Conservation (phyloP, 2,888 invertebrate genomes). For the Anthophora plumipes region DNA sequence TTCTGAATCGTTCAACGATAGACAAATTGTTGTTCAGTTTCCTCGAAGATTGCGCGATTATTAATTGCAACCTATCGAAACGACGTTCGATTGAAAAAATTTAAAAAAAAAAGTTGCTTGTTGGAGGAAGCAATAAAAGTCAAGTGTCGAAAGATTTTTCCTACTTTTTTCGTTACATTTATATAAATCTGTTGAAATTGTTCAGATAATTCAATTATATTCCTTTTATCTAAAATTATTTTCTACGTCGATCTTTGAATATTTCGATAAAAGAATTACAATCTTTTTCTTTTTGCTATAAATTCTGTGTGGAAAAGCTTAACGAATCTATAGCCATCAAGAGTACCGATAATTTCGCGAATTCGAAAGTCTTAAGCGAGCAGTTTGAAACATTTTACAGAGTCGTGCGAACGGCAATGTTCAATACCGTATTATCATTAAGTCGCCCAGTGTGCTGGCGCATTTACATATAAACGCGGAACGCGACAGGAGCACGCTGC, state of each 20-base stretch:
- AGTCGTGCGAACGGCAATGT: slow-evolving; percentile 1
- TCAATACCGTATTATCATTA: slow-evolving; percentile 48
- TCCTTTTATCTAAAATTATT: too few species aligned
- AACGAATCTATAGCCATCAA: slow-evolving; percentile 26
- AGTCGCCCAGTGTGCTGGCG: slow-evolving; percentile 36
- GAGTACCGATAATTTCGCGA: slow-evolving; percentile 47
- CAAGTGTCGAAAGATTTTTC: background rate
- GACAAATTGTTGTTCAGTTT: slow-evolving; percentile 19
- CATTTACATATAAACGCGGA: slow-evolving; percentile 53
- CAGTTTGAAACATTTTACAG: slow-evolving; percentile 38
- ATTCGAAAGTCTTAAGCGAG: slow-evolving; percentile 38
- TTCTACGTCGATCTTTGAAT: background rate
- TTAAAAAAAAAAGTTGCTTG: background rate
- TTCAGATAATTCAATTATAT: too few species aligned
- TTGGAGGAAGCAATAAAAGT: background rate
- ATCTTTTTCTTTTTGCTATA: background rate
- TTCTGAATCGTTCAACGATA: background rate
- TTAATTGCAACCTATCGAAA: slow-evolving; percentile 22
- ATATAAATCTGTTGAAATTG: background rate
- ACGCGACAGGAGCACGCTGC: slow-evolving; percentile 6
- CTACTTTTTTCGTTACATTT: background rate
- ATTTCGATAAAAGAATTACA: too few species aligned
- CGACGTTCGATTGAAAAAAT: background rate
- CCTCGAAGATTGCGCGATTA: slow-evolving; percentile 17
- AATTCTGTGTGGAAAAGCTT: slow-evolving; percentile 10